Evolutionary conservation across 2,888 invertebrate genomes (phyloP).

Genomic region (Drosophila tripunctata): DNA sequence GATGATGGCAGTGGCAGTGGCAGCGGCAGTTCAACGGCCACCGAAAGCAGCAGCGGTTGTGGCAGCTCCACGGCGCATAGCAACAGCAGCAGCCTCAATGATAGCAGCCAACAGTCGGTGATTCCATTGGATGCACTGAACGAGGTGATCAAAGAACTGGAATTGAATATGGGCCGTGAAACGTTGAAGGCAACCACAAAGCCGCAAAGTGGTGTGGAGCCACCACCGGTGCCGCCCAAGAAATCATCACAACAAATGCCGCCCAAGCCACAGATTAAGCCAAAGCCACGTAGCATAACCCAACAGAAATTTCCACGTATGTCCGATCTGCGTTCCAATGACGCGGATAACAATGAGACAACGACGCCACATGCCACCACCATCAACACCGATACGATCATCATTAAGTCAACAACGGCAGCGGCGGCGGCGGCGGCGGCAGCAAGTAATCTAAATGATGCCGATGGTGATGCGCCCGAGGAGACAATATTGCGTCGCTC

Average conservation of each 20-base stretch:
- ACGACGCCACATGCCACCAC: slow-evolving; percentile 37
- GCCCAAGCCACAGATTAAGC: slow-evolving; percentile 86
- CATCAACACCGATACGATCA: slow-evolving; percentile 83
- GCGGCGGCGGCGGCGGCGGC: too few relatives aligned
- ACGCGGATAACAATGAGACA: slow-evolving; percentile 37
- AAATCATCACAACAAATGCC: slow-evolving; percentile 83
- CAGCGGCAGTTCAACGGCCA: slow-evolving; percentile 70
- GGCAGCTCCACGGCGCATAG: slow-evolving; percentile 78
- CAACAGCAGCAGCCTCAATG: slow-evolving; percentile 81
- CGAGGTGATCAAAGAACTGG: slow-evolving; percentile 81
- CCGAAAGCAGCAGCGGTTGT: slow-evolving; percentile 71
- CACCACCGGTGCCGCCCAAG: slow-evolving; percentile 84
- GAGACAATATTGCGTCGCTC: slow-evolving; percentile 84
- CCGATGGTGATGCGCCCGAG: slow-evolving; percentile 83
- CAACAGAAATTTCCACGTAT: slow-evolving; percentile 83
- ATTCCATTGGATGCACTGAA: slow-evolving; percentile 71
- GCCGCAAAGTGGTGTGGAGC: slow-evolving; percentile 44
- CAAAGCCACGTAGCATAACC: slow-evolving; percentile 83
- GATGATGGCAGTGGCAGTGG: slow-evolving; percentile 85
- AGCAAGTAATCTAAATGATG: slow-evolving; percentile 46
- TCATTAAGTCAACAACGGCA: too few relatives aligned
- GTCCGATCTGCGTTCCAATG: slow-evolving; percentile 82
- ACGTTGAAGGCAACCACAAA: slow-evolving; percentile 74
- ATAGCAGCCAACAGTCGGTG: slow-evolving; percentile 76
- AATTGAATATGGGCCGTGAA: slow-evolving; percentile 75